A percentile compares a stretch with the other conserved stretches of the same genome.
Evolutionary conservation across 2,888 invertebrate species (phyloP).

Genomic region (Pyrochroa serraticornis): DNA sequence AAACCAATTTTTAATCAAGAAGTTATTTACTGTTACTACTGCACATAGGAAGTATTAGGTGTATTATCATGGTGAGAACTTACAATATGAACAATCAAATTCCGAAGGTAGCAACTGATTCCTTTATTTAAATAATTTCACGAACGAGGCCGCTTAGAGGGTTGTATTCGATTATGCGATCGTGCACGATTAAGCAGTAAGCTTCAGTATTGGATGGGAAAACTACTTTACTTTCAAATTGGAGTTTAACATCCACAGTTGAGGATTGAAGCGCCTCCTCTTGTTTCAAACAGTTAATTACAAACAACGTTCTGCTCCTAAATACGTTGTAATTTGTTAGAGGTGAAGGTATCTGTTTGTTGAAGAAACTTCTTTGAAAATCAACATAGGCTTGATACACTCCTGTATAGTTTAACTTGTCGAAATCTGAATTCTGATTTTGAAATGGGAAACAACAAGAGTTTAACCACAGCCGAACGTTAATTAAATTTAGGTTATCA

Average conservation of each 20-base stretch:
- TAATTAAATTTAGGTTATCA: conserved; percentile 17
- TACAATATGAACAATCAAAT: no score
- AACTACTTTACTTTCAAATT: conserved; percentile 14
- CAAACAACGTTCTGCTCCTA: conserved; percentile 3
- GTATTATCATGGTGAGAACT: no score
- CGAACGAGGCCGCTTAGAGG: no score
- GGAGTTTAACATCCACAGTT: conserved; percentile 13
- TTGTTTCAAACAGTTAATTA: conserved; percentile 12
- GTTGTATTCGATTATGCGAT: no score
- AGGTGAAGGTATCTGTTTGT: conserved; percentile 6
- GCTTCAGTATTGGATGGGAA: conserved; percentile 8
- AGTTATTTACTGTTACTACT: no score
- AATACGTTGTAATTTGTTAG: conserved; percentile 8
- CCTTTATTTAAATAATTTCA: no score
- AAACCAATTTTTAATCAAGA: no score
- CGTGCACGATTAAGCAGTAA: conserved; percentile 20
- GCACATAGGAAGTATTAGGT: no score
- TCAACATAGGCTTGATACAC: no score
- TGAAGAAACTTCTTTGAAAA: conserved; percentile 4
- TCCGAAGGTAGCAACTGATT: no score
- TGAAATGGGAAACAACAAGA: background rate
- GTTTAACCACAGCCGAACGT: conserved; percentile 22
- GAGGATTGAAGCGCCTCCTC: conserved; percentile 5
- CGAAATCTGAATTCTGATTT: background rate
- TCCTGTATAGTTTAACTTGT: no score